Conservation (phyloP, 30 jellyfish, hydroid and myxozoan species). For the Sanderia malayensis region DNA sequence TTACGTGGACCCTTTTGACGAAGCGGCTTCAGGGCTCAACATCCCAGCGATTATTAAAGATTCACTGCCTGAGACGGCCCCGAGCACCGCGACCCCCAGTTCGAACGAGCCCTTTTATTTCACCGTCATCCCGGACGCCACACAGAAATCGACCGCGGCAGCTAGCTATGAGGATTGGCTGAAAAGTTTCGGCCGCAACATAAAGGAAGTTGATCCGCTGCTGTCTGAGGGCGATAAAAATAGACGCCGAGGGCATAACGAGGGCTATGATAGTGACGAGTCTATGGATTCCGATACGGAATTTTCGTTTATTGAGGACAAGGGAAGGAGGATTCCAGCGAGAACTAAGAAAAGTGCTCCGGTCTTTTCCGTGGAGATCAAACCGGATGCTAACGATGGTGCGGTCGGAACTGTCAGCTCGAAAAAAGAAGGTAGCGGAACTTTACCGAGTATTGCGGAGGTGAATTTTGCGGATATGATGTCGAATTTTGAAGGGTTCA, state of each 20-base stretch:
- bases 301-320: slow-evolving; percentile 73
- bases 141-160: slow-evolving; percentile 9
- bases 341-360: slow-evolving; percentile 18
- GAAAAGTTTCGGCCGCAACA: slow-evolving; percentile 31
- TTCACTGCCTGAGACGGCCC: slow-evolving; percentile 19
- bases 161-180: slow-evolving; percentile 47
- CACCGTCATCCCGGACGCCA: slow-evolving; percentile 42
- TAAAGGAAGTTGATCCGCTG: slow-evolving; percentile 42
- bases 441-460: slow-evolving; percentile 39
- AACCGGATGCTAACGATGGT: slow-evolving; percentile 7
- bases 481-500: slow-evolving; percentile 37
- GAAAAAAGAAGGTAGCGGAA: slow-evolving; percentile 32
- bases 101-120: slow-evolving; percentile 59
- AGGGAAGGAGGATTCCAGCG: slow-evolving; percentile 15
- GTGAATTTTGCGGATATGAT: slow-evolving; percentile 38
- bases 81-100: neutral
- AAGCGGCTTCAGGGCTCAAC: slow-evolving; percentile 23
- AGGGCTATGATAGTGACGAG: slow-evolving; percentile 69
- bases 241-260: slow-evolving; percentile 9
- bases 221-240: too few species aligned
- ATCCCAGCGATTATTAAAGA: slow-evolving; percentile 13
- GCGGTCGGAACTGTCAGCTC: slow-evolving; percentile 28
- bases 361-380: slow-evolving; percentile 44
- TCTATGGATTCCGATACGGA: slow-evolving; percentile 75
- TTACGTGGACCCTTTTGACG: slow-evolving; percentile 56